Conservation (phyloP, 2,888 invertebrate genomes). For the Philonicus albiceps region DNA sequence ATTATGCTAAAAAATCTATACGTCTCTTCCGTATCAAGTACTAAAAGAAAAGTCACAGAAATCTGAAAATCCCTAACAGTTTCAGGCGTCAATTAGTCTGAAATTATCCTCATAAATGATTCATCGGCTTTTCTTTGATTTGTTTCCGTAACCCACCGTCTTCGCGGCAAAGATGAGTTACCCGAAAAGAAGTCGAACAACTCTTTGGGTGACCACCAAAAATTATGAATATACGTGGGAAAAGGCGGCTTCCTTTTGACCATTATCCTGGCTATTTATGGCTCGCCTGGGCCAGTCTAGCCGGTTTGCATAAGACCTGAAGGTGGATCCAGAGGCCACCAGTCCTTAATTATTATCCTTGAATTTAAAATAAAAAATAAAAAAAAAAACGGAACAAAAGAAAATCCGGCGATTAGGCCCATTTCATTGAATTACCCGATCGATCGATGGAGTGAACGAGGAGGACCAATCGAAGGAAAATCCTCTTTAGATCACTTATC, state of each 20-base stretch:
- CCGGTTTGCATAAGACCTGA: constrained; percentile 37
- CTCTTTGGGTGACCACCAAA: constrained; percentile 26
- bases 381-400: neutral
- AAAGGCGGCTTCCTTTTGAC: constrained; percentile 45
- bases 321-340: constrained; percentile 4
- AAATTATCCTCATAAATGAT: constrained; percentile 35
- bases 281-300: neutral
- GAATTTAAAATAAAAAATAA: neutral
- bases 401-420: neutral
- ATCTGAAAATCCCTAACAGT: neutral
- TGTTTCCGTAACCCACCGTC: neutral
- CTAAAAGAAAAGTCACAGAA: neutral
- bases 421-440: neutral
- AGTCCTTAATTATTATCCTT: constrained; percentile 42
- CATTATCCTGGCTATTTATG: constrained; percentile 48
- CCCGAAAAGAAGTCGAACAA: neutral
- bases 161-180: neutral
- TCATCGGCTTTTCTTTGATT: constrained; percentile 25
- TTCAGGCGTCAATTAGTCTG: constrained; percentile 36
- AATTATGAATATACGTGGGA: constrained; percentile 17
- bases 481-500: constrained; percentile 23
- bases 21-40: neutral
- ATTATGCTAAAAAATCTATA: neutral
- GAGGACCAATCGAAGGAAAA: constrained; percentile 3
- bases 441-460: neutral